phyloP scores from a whole-genome alignment of 2,888 invertebrate genomes.

The Euplagia quadripunctaria region DNA sequence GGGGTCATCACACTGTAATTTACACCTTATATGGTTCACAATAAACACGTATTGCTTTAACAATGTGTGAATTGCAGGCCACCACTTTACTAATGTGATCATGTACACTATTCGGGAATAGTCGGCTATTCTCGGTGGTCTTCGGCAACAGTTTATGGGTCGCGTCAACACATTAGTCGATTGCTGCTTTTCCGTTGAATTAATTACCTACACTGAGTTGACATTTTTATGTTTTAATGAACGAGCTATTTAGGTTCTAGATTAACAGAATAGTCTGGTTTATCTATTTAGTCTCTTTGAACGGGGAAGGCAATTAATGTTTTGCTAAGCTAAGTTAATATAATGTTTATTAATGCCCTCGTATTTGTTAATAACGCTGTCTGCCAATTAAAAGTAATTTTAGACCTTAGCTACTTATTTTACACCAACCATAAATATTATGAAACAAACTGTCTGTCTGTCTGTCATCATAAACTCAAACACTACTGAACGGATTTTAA shows the following conservation, averaged over 20 bases:
- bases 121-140: slow-evolving; percentile 25
- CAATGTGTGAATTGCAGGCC: slow-evolving; percentile 57
- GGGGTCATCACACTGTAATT: slow-evolving; percentile 59
- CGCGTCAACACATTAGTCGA: slow-evolving; percentile 70
- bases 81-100: slow-evolving; percentile 68
- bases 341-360: background rate
- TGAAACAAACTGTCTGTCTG: too few relatives aligned
- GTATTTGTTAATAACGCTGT: background rate
- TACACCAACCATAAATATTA: background rate
- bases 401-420: too few relatives aligned
- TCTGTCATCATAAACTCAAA: too few relatives aligned
- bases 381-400: background rate
- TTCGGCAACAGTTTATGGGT: slow-evolving; percentile 48
- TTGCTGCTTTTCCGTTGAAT: slow-evolving; percentile 66
- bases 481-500: too few relatives aligned
- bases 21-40: slow-evolving; percentile 68
- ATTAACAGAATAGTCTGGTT: slow-evolving; percentile 34
- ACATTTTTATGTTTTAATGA: slow-evolving; percentile 59
- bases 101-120: slow-evolving; percentile 50
- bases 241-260: slow-evolving; percentile 47
- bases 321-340: background rate
- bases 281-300: slow-evolving; percentile 1
- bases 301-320: background rate
- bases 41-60: slow-evolving; percentile 69
- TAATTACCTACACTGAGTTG: slow-evolving; percentile 65